phyloP scores from a whole-genome alignment of 1,140 invertebrate genomes.

The Zaprionus africanus region DNA sequence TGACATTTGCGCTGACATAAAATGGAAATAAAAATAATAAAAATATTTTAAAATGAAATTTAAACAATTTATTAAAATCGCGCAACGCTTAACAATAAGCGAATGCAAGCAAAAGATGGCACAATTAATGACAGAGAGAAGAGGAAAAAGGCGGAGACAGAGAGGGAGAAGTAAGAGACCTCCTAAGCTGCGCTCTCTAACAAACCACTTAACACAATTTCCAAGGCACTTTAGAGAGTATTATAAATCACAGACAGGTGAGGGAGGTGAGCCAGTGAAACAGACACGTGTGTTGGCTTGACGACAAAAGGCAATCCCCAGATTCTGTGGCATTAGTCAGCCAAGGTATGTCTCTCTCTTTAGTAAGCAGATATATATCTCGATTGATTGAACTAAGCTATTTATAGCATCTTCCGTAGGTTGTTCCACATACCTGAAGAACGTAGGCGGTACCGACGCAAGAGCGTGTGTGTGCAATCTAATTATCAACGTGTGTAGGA shows the following conservation, averaged over 20 bases:
- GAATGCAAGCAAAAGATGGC: constrained; percentile 31
- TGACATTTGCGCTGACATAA: constrained; percentile 50
- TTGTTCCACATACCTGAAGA: not conserved
- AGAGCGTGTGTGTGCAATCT: constrained; percentile 13
- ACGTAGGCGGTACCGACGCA: no score
- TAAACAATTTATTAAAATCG: constrained; percentile 40
- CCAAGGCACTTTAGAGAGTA: constrained; percentile 23
- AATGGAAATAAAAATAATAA: constrained; percentile 16
- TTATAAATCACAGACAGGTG: constrained; percentile 36
- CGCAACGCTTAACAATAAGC: constrained; percentile 29
- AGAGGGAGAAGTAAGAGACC: not conserved
- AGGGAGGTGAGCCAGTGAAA: not conserved
- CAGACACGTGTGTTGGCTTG: constrained; percentile 27
- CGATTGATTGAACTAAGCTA: constrained; percentile 11
- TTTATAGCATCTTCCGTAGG: constrained; percentile 21
- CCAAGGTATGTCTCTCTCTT: not conserved
- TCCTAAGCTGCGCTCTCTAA: not conserved
- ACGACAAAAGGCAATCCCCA: constrained; percentile 42
- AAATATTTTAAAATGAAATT: constrained; percentile 37
- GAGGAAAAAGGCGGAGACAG: not conserved
- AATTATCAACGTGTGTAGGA: constrained; percentile 3
- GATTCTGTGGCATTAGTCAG: constrained; percentile 40
- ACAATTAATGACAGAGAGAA: constrained; percentile 6
- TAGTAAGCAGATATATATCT: constrained; percentile 1
- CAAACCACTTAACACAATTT: constrained; percentile 62